These are phyloP conservation scores for Cotesia congregata DNA, from an alignment of 2,888 invertebrate species.

Conservation along the genomic window DNA sequence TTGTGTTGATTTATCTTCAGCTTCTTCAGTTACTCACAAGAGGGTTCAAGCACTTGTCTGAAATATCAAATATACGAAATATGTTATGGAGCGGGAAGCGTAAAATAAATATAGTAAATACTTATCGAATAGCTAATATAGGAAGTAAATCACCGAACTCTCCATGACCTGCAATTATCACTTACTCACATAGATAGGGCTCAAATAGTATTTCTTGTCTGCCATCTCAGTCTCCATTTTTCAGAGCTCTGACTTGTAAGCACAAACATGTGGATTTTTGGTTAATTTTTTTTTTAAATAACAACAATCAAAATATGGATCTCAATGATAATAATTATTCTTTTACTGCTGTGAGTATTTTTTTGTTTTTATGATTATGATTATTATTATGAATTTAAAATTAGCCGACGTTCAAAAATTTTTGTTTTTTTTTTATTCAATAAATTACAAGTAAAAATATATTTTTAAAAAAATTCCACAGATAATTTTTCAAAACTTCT, in stretches of 20 bases:
- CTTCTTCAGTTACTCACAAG: background rate
- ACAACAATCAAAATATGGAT: slow-evolving; percentile 33
- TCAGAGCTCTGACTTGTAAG: background rate
- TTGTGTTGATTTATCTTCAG: background rate
- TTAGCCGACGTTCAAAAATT: no score
- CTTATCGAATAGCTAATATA: background rate
- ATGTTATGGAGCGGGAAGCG: background rate
- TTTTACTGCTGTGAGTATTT: slow-evolving; percentile 40
- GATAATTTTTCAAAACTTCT: no score
- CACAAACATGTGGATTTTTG: background rate
- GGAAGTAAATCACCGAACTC: background rate
- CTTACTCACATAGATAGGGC: background rate
- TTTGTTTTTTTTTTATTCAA: no score
- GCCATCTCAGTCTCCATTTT: background rate
- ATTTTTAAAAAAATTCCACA: no score
- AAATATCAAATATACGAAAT: background rate
- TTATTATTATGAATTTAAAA: background rate
- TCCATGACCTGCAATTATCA: background rate
- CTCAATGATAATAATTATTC: slow-evolving; percentile 20
- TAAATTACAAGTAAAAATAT: no score
- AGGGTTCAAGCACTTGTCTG: background rate
- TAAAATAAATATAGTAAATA: background rate
- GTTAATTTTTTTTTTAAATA: slow-evolving; percentile 4
- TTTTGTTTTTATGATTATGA: slow-evolving; percentile 15
- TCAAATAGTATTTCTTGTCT: background rate